Evolutionary conservation across 1,140 invertebrate genomes (phyloP).

Genomic region (Drosophila miranda): DNA sequence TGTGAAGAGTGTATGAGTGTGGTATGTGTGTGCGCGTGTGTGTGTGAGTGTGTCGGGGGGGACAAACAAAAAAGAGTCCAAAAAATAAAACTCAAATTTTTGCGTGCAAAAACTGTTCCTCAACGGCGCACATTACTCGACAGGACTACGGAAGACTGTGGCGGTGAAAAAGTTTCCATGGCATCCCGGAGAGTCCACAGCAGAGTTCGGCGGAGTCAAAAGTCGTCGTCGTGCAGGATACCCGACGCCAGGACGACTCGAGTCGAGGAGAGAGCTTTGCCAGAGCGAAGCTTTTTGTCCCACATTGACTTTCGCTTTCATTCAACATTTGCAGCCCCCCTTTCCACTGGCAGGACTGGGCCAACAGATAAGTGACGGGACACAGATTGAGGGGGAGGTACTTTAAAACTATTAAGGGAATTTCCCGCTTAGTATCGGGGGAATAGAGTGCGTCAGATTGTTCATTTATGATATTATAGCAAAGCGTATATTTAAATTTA

Average conservation of each 20-base stretch:
- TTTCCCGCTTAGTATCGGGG: no score
- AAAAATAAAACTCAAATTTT: constrained; percentile 69
- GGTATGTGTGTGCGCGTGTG: constrained; percentile 29
- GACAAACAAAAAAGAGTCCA: constrained; percentile 53
- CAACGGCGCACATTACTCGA: constrained; percentile 73
- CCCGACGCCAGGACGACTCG: not conserved
- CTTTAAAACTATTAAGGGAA: no score
- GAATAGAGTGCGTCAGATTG: no score
- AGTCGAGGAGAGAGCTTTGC: constrained; percentile 9
- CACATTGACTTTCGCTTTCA: constrained; percentile 59
- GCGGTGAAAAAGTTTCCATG: constrained; percentile 48
- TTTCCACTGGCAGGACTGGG: not conserved
- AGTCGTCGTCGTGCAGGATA: constrained; percentile 31
- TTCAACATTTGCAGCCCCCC: constrained; percentile 9
- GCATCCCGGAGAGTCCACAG: constrained; percentile 22
- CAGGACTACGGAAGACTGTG: constrained; percentile 75
- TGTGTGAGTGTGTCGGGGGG: constrained; percentile 32
- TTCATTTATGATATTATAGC: no score
- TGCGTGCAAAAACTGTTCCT: constrained; percentile 63
- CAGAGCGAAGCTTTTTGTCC: constrained; percentile 16
- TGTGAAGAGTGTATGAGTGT: constrained; percentile 17
- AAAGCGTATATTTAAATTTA: no score
- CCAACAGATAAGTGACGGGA: not conserved
- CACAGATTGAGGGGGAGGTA: not conserved
- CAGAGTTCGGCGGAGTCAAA: constrained; percentile 39